Conservation (phyloP, 1,140 invertebrate genomes). For the Pararge aegeria region DNA sequence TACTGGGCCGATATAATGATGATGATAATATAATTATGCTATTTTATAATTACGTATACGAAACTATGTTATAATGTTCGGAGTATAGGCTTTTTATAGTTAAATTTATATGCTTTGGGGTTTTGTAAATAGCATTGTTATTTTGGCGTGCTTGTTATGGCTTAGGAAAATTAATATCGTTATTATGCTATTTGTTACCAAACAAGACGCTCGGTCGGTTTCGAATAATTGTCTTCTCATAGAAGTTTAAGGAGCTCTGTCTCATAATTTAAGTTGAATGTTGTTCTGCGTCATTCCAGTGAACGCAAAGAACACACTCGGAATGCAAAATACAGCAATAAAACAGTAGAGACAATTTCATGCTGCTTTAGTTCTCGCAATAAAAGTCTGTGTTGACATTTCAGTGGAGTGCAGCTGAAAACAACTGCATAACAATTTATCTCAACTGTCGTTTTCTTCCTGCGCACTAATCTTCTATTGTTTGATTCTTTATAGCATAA, state of each 20-base stretch:
- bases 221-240: neutral
- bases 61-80: no score
- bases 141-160: no score
- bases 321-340: conserved; percentile 7
- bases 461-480: neutral
- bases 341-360: conserved; percentile 6
- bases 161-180: no score
- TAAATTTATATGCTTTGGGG: no score
- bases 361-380: conserved; percentile 9
- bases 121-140: no score
- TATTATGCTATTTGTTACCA: no score
- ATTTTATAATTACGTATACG: no score
- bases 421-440: conserved; percentile 11
- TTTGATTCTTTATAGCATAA: neutral
- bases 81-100: no score
- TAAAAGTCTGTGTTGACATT: conserved; percentile 12
- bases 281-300: neutral
- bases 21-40: no score
- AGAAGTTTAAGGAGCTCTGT: neutral
- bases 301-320: conserved; percentile 8
- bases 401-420: conserved; percentile 6
- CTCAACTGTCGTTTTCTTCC: conserved; percentile 2
- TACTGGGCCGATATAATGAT: no score
- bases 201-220: no score
- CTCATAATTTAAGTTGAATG: neutral